Evolutionary conservation across 2,113 vertebrate genomes (phyloP), one percentile per base, ranked within the genome.

Genomic region (Pollimyrus isidori): DNA sequence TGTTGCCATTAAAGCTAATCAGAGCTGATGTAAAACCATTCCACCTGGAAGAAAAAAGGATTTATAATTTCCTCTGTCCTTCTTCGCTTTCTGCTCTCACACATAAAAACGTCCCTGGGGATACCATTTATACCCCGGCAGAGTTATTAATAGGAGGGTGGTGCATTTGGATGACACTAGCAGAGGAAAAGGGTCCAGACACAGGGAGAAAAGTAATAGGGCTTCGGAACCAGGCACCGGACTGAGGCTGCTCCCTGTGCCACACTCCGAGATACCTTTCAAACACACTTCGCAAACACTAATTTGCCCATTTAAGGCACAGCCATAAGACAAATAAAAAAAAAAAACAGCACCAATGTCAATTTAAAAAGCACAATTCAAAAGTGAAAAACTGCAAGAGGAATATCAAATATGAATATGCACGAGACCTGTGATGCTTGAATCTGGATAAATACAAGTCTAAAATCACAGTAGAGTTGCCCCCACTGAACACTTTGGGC

Each of bases 71-170:
- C 62, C 91, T 87, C 52, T 91, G 92, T 91, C 93, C 91, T 91
- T 91, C 88, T 53, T 91, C 91, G 88, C 87, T 92, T 92, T 93
- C 90, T 89, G 90, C 82, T 89, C 91, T 90, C 91, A 90, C 48
- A 76, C 65, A 76, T 49, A 30, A 30, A 80, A 69, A 80, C 35
- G 88, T 88, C 88, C 90, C 88, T 86, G 83, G 83, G 92, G 91
- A 90, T 92, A 88, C 91, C 94, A 93, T 94, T 94, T 94, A 94
- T 94, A 94, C 94, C 88, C 82, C 90, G 91, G 88, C 89, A 46
- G 21, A n/a, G 91, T 92, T 95, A 94, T 92, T 94, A 95, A 94
- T 96, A 95, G 92, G 91, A 58, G 48, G 89, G 89, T 90, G 91
- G 93, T 88, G 92, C 92, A 90, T 92, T 94, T 90, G 92, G 93